phyloP scores from a whole-genome alignment of 2,888 invertebrate species.

The Oscheius onirici region DNA sequence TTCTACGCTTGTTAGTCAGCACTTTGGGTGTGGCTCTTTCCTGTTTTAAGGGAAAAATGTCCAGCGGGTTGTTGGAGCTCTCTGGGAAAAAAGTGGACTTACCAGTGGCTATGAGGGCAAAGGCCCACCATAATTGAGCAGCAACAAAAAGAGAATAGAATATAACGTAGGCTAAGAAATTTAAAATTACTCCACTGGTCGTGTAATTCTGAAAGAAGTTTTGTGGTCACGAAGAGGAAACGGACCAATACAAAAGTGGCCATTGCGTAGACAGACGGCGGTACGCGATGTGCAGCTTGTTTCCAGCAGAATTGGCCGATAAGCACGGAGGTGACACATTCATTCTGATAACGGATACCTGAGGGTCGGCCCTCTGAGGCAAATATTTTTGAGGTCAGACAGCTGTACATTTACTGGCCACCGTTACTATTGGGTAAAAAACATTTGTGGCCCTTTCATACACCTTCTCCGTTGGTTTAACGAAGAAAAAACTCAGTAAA shows the following conservation, averaged over 20 bases:
- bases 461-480: too few relatives aligned
- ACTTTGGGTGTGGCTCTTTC: too few relatives aligned
- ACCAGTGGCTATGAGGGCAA: conserved; percentile 29
- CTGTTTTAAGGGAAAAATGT: too few relatives aligned
- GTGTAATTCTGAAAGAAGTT: conserved; percentile 7
- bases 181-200: neutral
- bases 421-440: too few relatives aligned
- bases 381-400: too few relatives aligned
- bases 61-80: too few relatives aligned
- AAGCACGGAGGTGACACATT: conserved; percentile 25
- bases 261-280: neutral
- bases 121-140: conserved; percentile 32
- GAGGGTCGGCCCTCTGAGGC: too few relatives aligned
- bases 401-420: too few relatives aligned
- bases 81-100: too few relatives aligned
- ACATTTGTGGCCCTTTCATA: too few relatives aligned
- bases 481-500: too few relatives aligned
- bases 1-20: too few relatives aligned
- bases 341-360: conserved; percentile 11
- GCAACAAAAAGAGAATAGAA: conserved; percentile 28
- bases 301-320: conserved; percentile 18
- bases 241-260: conserved; percentile 15
- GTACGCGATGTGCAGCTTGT: conserved; percentile 12
- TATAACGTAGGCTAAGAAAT: conserved; percentile 20
- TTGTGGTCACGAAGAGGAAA: neutral